Base-by-base conservation (phyloP, 2,797 vertebrate species). In the Chelon labrosus region DNA sequence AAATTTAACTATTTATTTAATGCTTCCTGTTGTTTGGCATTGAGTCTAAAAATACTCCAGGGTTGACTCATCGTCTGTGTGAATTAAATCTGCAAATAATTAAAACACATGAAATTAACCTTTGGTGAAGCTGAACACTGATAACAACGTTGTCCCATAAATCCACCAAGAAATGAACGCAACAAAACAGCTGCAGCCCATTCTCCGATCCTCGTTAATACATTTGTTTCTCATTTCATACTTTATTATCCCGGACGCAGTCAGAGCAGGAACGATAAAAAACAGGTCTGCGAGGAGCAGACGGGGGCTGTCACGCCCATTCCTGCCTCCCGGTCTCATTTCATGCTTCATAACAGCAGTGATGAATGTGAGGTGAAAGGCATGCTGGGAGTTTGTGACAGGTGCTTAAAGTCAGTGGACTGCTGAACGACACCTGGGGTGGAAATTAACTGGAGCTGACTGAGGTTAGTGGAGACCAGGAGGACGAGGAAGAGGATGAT, bases 301-400 rank as follows among this genome's bases (percentile, higher is more conserved):
- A 46, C 61, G 0, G 59, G 17, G 52, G 20, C 58, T 20, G 70
- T 69, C 66, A 62, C 37, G 46, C 61, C 73, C 49, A 2, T 38
- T 54, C 54, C 60, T 17, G 63, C 65, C 79, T 70, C 65, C 35
- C 4, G 10, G 12, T 4, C 49, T 79, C 78, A 79, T 80, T 84
- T 80, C 84, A 88, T 66, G 79, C 78, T 52, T 77, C 65, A 49
- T 70, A 61, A 77, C 47, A 19, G 55, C 71, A 1, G 5, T 22
- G 57, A 53, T 54, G 68, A 47, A 75, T 68, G 42, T 10, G 41
- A 82, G 81, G 73, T 79, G 84, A 87, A 88, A 88, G 55, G 81
- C 77, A 84, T 83, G 27, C 63, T 88, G 85, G 79, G 85, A 86
- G 73, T 52, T 77, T 64, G n/a, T 59, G 79, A 69, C 79, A 69